Base-by-base conservation (phyloP, 2,797 vertebrate species). In the Clarias fuscus region DNA sequence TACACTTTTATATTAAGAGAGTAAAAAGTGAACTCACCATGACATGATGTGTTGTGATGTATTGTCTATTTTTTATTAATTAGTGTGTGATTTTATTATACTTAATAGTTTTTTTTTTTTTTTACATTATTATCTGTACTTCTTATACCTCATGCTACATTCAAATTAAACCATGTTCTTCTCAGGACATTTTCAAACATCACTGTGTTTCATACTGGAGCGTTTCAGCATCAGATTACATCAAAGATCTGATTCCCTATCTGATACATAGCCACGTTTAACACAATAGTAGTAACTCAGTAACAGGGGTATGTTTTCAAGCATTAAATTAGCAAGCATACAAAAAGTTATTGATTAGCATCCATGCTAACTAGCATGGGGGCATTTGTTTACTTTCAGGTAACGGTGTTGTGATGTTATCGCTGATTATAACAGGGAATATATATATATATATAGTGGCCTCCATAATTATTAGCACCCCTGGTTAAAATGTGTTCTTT, bases 1-100 rank as follows among this genome's bases (percentile, higher is more conserved):
- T 53, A 62, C 18, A 64, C 24, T 81, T 86, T 80, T 20, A 30
- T 70, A 58, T 82, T 80, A 67, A 11, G n/a, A 71, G 33, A 86
- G 79, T 86, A 86, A 86, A 86, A 65, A 67, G 1, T 71, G 4
- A 37, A 65, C 14, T 17, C 43, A 18, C 10, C 1, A 58, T 68
- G 1, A 59, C 24, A 2, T 30, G 30, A 2, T 24, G 30, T 37
- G 0, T 24, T 83, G 15, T 30, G 30, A 2, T 24, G 30, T 37
- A 2, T 24, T 83, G 15, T 33, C 20, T 22, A 33, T 7, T 22
- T 15, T 58, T 59, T 24, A 5, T 48, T 27, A 15, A 7, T 62
- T 17, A 27, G 27, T 27, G 17, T 37, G 33, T 18, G 33, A 33
- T 22, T 70, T 70, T 37, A 72, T 37, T 5, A 7, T 71, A 71